Evolutionary conservation across 2,797 vertebrate species (phyloP).

Genomic region (Lagocephalus sceleratus): DNA sequence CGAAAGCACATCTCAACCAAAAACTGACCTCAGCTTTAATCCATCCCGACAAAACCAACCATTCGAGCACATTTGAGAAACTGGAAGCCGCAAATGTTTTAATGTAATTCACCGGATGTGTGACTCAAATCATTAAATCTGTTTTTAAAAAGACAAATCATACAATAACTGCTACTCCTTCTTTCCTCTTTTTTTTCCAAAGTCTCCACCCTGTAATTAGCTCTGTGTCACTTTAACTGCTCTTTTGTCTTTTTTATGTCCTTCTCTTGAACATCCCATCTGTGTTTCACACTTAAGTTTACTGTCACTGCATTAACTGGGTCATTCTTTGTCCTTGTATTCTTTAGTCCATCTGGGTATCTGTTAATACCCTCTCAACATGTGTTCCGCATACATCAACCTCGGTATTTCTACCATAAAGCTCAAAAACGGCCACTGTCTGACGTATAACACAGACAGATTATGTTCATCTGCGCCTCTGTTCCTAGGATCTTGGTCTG

Average conservation of each 20-base stretch:
- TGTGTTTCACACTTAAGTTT: slow-evolving; percentile 29
- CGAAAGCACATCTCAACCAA: no score
- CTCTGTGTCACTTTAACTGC: slow-evolving; percentile 23
- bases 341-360: slow-evolving; percentile 17
- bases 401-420: neutral
- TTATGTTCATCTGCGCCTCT: neutral
- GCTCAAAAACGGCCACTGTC: neutral
- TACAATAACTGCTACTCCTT: neutral
- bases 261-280: slow-evolving; percentile 33
- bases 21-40: no score
- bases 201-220: slow-evolving; percentile 15
- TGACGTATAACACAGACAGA: neutral
- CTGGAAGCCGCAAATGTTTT: neutral
- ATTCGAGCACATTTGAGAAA: neutral
- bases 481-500: slow-evolving; percentile 87
- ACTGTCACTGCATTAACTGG: slow-evolving; percentile 26
- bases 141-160: no score
- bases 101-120: no score
- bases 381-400: slow-evolving; percentile 12
- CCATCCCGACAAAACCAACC: neutral
- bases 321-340: slow-evolving; percentile 13
- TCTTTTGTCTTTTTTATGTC: slow-evolving; percentile 31
- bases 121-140: no score
- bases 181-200: slow-evolving; percentile 4
- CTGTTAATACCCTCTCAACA: slow-evolving; percentile 7